These are phyloP conservation scores for Morone chrysops DNA, from an alignment of 2,113 vertebrate genomes.

Conservation along the genomic window DNA sequence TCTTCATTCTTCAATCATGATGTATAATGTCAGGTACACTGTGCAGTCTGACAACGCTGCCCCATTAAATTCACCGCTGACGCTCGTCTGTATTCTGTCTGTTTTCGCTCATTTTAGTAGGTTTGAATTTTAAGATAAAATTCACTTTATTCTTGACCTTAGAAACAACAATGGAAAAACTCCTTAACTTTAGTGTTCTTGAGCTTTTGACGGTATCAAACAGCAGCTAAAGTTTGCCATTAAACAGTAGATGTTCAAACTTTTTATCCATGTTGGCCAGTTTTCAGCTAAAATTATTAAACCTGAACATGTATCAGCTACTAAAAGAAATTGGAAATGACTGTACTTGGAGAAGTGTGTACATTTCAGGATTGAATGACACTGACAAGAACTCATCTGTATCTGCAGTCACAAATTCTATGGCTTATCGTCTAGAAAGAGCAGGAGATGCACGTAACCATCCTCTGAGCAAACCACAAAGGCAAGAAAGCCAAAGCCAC, in stretches of 20 bases:
- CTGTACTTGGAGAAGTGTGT: not conserved
- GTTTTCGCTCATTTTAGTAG: not conserved
- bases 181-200: not conserved
- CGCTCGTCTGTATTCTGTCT: not conserved
- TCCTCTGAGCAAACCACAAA: constrained; percentile 5
- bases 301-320: not conserved
- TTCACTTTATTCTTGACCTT: not conserved
- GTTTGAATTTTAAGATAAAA: not conserved
- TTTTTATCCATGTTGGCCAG: not conserved
- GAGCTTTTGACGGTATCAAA: not conserved
- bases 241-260: not conserved
- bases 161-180: not conserved
- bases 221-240: not conserved
- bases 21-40: constrained; percentile 32
- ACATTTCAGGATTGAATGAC: not conserved
- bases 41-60: constrained; percentile 19
- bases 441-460: not conserved
- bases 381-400: not conserved
- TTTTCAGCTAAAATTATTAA: not conserved
- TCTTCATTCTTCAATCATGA: constrained; percentile 53
- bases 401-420: not conserved
- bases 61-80: constrained; percentile 12
- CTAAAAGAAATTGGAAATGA: not conserved
- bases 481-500: constrained; percentile 18
- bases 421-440: not conserved